Evolutionary conservation across 2,888 invertebrate species (phyloP).

Genomic region (Lucinisca nassula): DNA sequence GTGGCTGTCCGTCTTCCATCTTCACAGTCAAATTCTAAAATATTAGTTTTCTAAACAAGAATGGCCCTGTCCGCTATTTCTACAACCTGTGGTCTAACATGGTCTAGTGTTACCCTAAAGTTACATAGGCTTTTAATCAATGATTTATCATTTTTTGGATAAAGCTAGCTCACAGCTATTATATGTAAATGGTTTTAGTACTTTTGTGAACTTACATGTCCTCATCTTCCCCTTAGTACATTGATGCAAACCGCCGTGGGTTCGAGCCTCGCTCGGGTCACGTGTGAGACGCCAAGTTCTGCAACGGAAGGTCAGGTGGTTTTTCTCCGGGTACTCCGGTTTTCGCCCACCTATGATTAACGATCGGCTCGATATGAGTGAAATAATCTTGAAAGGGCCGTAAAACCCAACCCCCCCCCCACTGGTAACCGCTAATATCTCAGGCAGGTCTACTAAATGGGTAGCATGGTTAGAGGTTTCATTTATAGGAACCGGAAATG

Average conservation of each 20-base stretch:
- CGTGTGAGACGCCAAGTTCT: too few species aligned
- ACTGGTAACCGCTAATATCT: neutral
- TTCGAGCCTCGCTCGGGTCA: too few species aligned
- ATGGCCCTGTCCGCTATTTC: constrained; percentile 6
- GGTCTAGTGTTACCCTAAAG: constrained; percentile 24
- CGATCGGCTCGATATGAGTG: neutral
- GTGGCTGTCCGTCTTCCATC: neutral
- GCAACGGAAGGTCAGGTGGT: too few species aligned
- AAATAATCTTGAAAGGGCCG: neutral
- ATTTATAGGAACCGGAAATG: constrained; percentile 42
- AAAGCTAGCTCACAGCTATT: constrained; percentile 15
- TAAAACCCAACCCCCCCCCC: too few species aligned
- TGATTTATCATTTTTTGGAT: constrained; percentile 16
- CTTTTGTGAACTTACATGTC: constrained; percentile 8
- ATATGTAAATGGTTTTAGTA: neutral
- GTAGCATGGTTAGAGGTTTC: constrained; percentile 28
- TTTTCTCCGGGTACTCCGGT: too few species aligned
- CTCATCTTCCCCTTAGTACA: neutral
- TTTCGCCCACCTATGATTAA: too few species aligned
- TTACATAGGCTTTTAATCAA: constrained; percentile 18
- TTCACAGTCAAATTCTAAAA: constrained; percentile 34
- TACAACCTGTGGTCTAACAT: neutral
- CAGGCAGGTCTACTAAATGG: constrained; percentile 28
- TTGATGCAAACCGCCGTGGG: neutral
- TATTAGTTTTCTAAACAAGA: constrained; percentile 14